A percentile compares a stretch with the other conserved stretches of the same genome.
These are phyloP conservation scores for Donacobius atricapilla DNA, from an alignment of 2,113 vertebrate species.

Conservation along the genomic window DNA sequence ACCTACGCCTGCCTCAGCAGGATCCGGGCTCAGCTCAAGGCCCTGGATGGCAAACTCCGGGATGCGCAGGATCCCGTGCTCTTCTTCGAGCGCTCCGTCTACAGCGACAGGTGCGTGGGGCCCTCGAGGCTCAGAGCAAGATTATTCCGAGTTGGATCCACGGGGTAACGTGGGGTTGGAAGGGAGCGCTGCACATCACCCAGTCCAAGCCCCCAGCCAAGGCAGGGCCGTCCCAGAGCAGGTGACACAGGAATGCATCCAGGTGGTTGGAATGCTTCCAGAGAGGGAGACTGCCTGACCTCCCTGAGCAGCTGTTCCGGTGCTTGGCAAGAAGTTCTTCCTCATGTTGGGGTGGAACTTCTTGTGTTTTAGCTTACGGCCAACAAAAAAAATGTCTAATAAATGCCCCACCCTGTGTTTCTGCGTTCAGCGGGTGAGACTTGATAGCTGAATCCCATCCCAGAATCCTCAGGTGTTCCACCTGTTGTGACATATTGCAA, in stretches of 20 bases:
- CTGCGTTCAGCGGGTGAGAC: background rate
- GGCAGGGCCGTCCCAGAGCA: background rate
- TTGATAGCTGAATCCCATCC: background rate
- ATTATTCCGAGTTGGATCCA: accelerated
- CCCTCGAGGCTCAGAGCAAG: accelerated
- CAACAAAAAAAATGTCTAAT: background rate
- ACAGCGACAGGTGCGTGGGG: slow-evolving; percentile 87
- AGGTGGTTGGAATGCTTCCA: background rate
- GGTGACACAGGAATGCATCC: accelerated
- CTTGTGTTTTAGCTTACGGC: background rate
- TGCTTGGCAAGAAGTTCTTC: background rate
- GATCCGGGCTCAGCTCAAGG: slow-evolving; percentile 82
- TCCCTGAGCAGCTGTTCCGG: background rate
- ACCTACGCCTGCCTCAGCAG: slow-evolving; percentile 91
- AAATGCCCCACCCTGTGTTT: background rate
- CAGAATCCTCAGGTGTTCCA: accelerated
- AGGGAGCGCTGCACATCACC: background rate
- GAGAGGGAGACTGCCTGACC: background rate
- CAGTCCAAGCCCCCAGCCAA: background rate
- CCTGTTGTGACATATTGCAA: background rate
- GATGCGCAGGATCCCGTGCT: slow-evolving; percentile 80
- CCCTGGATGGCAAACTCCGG: slow-evolving; percentile 73
- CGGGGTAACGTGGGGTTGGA: accelerated
- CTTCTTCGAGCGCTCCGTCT: slow-evolving; percentile 92
- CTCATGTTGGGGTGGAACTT: background rate